Evolutionary conservation across 1,140 invertebrate species (phyloP).

Genomic region (Adelges cooleyi): DNA sequence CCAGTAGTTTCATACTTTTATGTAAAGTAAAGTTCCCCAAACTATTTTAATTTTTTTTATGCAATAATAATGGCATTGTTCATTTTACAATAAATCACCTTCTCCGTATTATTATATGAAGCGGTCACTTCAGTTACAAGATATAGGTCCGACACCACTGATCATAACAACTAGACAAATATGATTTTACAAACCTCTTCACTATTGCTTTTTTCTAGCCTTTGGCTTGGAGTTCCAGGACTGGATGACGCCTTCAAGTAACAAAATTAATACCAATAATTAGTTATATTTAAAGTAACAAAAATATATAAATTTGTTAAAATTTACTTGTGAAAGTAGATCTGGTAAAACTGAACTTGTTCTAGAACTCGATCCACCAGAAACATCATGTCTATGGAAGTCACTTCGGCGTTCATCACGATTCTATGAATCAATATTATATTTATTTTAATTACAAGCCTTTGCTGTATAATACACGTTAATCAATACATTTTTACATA

Average conservation of each 20-base stretch:
- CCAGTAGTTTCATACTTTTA: too few relatives aligned
- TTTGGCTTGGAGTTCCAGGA: slow-evolving; percentile 62
- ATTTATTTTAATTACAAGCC: too few relatives aligned
- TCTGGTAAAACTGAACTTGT: slow-evolving; percentile 87
- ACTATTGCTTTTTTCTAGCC: slow-evolving; percentile 82
- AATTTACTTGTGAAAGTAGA: slow-evolving; percentile 59
- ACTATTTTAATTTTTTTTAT: too few relatives aligned
- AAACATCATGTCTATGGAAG: slow-evolving; percentile 39
- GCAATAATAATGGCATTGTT: too few relatives aligned
- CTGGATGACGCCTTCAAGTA: not conserved
- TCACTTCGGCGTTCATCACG: slow-evolving; percentile 47
- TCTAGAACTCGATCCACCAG: slow-evolving; percentile 43
- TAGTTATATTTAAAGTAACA: not conserved
- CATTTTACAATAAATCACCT: too few relatives aligned
- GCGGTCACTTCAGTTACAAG: too few relatives aligned
- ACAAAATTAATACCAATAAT: not conserved
- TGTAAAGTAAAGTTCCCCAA: too few relatives aligned
- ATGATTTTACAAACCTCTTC: slow-evolving; percentile 81
- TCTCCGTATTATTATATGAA: too few relatives aligned
- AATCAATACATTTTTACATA: too few relatives aligned
- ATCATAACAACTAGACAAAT: too few relatives aligned
- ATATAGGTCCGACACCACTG: too few relatives aligned
- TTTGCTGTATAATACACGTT: too few relatives aligned
- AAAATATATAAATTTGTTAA: not conserved
- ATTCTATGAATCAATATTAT: slow-evolving; percentile 42